Conservation (phyloP, 92 coral and sea anemone genomes). For the Pocillopora meandrina region DNA sequence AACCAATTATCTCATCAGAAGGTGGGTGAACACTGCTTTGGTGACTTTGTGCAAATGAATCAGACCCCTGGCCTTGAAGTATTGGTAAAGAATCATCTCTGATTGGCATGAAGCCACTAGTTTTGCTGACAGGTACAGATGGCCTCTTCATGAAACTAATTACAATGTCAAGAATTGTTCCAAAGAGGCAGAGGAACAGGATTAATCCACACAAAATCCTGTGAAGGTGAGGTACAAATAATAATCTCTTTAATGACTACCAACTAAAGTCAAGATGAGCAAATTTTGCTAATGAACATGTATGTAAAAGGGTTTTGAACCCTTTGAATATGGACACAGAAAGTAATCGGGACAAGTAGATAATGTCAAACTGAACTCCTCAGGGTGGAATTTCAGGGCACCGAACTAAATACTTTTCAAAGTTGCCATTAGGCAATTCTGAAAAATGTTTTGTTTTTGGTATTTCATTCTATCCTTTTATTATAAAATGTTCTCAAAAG, state of each 20-base stretch:
- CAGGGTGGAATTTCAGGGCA: too few relatives aligned
- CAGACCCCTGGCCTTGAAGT: background rate
- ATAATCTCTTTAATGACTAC: background rate
- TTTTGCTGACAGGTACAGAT: slow-evolving; percentile 3
- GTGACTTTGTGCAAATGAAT: background rate
- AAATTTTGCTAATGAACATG: too few relatives aligned
- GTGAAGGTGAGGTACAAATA: background rate
- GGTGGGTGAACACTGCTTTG: background rate
- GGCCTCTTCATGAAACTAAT: background rate
- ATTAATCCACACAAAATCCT: slow-evolving; percentile 81
- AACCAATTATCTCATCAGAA: background rate
- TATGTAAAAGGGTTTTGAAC: too few relatives aligned
- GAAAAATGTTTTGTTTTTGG: too few relatives aligned
- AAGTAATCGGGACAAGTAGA: too few relatives aligned
- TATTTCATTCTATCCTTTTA: too few relatives aligned
- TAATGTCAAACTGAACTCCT: too few relatives aligned
- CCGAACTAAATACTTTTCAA: too few relatives aligned
- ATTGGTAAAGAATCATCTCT: slow-evolving; percentile 11
- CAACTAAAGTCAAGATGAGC: background rate
- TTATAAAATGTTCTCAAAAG: too few relatives aligned
- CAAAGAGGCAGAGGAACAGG: slow-evolving; percentile 70
- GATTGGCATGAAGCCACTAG: slow-evolving; percentile 30
- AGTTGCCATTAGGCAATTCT: too few relatives aligned
- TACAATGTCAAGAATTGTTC: slow-evolving; percentile 69
- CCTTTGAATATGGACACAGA: too few relatives aligned